A percentile compares a stretch with the other conserved stretches of the same genome.
These are phyloP conservation scores for Callimorpha dominula DNA, from an alignment of 2,888 invertebrate species.

Conservation along the genomic window DNA sequence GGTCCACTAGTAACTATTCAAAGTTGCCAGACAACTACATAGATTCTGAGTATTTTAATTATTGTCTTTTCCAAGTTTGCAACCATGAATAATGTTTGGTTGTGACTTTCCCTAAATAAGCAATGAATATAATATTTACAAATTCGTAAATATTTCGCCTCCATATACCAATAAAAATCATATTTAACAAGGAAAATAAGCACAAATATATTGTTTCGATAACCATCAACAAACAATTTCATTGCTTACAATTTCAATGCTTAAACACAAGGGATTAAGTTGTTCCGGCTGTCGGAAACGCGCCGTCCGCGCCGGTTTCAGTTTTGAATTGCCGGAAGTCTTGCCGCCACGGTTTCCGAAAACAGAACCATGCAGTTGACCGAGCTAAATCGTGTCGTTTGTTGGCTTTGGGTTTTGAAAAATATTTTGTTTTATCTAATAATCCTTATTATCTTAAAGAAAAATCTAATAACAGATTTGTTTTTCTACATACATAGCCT, in stretches of 20 bases:
- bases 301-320: conserved; percentile 58
- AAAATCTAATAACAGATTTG: too few species aligned
- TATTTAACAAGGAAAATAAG: conserved; percentile 13
- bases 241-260: conserved; percentile 49
- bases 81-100: background rate
- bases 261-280: conserved; percentile 59
- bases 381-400: conserved; percentile 7
- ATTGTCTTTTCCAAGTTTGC: background rate
- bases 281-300: conserved; percentile 55
- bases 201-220: conserved; percentile 30
- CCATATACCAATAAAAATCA: conserved; percentile 13
- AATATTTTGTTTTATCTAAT: background rate
- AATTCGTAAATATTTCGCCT: background rate
- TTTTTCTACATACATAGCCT: too few species aligned
- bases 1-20: background rate
- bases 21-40: background rate
- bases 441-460: background rate
- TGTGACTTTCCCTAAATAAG: background rate
- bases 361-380: conserved; percentile 40
- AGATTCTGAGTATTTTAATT: background rate
- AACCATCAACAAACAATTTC: conserved; percentile 32
- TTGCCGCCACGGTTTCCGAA: conserved; percentile 64
- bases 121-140: background rate
- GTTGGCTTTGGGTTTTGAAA: background rate
- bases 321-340: conserved; percentile 68